These are phyloP conservation scores for Bathynomus jamesi DNA, from an alignment of 1,140 invertebrate genomes.

Conservation along the genomic window DNA sequence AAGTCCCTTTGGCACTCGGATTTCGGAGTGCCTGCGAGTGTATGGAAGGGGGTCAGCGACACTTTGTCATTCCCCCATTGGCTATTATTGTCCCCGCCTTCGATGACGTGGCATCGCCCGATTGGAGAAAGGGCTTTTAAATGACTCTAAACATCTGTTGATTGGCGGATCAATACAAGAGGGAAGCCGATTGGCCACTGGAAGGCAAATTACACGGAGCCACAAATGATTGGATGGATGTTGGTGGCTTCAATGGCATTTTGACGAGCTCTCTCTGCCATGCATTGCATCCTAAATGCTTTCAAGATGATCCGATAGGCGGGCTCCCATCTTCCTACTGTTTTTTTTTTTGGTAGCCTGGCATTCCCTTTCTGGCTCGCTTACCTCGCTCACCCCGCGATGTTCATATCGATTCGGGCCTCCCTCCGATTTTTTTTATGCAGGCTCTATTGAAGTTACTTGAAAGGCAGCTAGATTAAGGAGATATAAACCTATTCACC, in stretches of 20 bases:
- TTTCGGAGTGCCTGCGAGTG: background rate
- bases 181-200: background rate
- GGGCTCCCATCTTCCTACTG: background rate
- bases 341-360: background rate
- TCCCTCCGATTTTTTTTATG: no score
- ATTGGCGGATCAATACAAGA: background rate
- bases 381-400: no score
- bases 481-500: no score
- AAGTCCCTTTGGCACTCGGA: background rate
- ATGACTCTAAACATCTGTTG: conserved; percentile 1
- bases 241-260: background rate
- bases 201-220: background rate
- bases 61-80: background rate
- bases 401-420: no score
- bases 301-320: background rate
- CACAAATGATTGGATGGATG: background rate
- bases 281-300: background rate
- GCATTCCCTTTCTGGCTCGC: background rate
- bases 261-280: background rate
- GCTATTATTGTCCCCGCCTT: background rate
- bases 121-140: background rate
- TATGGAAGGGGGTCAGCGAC: background rate
- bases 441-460: no score
- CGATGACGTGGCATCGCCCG: background rate
- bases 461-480: no score